Percentiles rank a stretch among this genome's conserved stretches.
These are phyloP conservation scores for Gobio gobio DNA, from an alignment of 2,113 vertebrate species.

Conservation along the genomic window DNA sequence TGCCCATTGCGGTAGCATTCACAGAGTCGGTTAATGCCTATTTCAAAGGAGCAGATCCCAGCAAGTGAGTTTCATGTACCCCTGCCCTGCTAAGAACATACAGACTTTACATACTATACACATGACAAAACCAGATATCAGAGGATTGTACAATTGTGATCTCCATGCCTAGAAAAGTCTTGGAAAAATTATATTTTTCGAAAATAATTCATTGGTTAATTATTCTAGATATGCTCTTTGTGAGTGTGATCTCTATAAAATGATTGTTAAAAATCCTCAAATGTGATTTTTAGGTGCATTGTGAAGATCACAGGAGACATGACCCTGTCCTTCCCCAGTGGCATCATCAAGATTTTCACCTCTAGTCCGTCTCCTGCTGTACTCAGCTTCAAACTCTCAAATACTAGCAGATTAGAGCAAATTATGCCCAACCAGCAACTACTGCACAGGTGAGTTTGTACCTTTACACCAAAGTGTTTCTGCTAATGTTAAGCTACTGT, in stretches of 20 bases:
- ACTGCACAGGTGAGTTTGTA: slow-evolving; percentile 84
- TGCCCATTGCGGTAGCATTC: slow-evolving; percentile 96
- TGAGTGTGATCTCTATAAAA: background rate
- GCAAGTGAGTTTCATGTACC: slow-evolving; percentile 88
- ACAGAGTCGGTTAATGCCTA: slow-evolving; percentile 98
- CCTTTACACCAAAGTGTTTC: background rate
- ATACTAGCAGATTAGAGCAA: slow-evolving; percentile 90
- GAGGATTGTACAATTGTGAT: background rate
- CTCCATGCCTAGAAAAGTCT: background rate
- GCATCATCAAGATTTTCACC: slow-evolving; percentile 96
- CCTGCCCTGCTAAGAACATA: slow-evolving; percentile 30
- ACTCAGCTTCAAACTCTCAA: slow-evolving; percentile 92
- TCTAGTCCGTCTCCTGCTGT: slow-evolving; percentile 90
- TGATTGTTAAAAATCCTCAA: background rate
- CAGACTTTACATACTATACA: background rate
- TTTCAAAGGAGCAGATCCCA: slow-evolving; percentile 98
- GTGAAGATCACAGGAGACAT: slow-evolving; percentile 98
- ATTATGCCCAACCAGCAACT: slow-evolving; percentile 94
- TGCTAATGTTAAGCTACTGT: background rate
- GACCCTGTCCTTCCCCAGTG: slow-evolving; percentile 95
- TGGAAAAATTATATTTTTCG: background rate
- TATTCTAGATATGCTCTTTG: background rate
- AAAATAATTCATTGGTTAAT: background rate
- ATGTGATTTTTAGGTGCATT: slow-evolving; percentile 82
- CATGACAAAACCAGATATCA: background rate